Percentiles rank a stretch among this genome's conserved stretches.
These are phyloP conservation scores for Mustela lutreola DNA, from an alignment of 2,113 vertebrate genomes.

Conservation along the genomic window DNA sequence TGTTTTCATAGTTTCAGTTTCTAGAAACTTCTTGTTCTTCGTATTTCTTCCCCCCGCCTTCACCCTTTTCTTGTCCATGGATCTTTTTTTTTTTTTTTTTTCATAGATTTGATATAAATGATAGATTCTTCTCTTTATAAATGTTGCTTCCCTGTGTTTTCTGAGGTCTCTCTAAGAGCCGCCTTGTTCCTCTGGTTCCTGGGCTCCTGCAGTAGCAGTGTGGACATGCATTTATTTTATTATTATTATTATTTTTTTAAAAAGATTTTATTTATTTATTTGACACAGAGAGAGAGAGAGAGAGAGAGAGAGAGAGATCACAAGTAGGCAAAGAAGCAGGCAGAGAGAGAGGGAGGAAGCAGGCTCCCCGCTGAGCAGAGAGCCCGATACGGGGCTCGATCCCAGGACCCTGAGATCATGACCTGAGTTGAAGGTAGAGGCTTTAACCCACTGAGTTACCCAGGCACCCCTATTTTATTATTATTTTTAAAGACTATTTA, in stretches of 20 bases:
- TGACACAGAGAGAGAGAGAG: too few relatives aligned
- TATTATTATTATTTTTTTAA: too few relatives aligned
- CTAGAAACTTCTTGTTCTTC: background rate
- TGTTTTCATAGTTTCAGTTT: background rate
- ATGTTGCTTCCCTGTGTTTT: background rate
- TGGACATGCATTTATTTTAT: background rate
- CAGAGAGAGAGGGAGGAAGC: too few relatives aligned
- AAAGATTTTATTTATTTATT: too few relatives aligned
- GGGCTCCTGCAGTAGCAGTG: background rate
- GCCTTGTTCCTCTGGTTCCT: background rate
- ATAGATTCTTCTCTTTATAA: background rate
- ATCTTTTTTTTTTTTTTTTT: background rate
- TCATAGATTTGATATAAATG: background rate
- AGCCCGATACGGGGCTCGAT: fast-evolving
- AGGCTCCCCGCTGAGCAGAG: too few relatives aligned
- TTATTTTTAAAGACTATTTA: too few relatives aligned
- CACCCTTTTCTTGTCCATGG: background rate
- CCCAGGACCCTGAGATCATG: too few relatives aligned
- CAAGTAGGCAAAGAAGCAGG: too few relatives aligned
- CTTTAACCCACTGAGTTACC: too few relatives aligned
- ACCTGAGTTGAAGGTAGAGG: too few relatives aligned
- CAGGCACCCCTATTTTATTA: too few relatives aligned
- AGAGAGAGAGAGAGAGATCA: too few relatives aligned
- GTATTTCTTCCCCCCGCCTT: background rate
- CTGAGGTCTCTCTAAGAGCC: background rate